Conservation (phyloP, 1,140 invertebrate species). For the Pomphorhynchus laevis region DNA sequence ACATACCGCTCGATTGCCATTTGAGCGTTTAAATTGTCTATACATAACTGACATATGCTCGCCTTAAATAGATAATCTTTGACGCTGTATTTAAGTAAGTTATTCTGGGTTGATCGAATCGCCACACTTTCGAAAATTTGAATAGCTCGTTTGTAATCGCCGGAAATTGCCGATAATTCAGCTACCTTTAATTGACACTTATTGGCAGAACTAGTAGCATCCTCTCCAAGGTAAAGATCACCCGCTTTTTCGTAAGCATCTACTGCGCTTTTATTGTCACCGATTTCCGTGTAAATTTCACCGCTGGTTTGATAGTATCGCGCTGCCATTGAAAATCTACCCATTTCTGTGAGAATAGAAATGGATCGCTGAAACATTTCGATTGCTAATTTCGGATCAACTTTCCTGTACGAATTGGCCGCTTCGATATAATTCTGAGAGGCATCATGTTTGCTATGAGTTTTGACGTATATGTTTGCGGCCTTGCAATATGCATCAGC, state of each 20-base stretch:
- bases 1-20: slow-evolving; percentile 9
- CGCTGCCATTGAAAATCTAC: slow-evolving; percentile 8
- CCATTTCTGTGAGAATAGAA: neutral
- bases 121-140: slow-evolving; percentile 9
- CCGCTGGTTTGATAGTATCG: slow-evolving; percentile 5
- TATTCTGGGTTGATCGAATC: neutral
- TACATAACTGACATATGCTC: slow-evolving; percentile 7
- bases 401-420: slow-evolving; percentile 8
- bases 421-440: slow-evolving; percentile 7
- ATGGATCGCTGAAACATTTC: neutral
- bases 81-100: slow-evolving; percentile 6
- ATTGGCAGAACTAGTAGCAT: neutral
- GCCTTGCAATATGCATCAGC: slow-evolving; percentile 6
- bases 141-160: slow-evolving; percentile 8
- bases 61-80: slow-evolving; percentile 9
- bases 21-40: slow-evolving; percentile 6
- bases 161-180: slow-evolving; percentile 5
- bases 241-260: neutral
- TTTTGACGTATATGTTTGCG: slow-evolving; percentile 7
- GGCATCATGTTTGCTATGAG: slow-evolving; percentile 8
- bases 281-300: slow-evolving; percentile 2
- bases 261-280: slow-evolving; percentile 4
- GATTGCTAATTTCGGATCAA: neutral
- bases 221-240: neutral
- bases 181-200: slow-evolving; percentile 9